phyloP scores from a whole-genome alignment of 2,888 invertebrate species.

The Caenorhabditis plicata region DNA sequence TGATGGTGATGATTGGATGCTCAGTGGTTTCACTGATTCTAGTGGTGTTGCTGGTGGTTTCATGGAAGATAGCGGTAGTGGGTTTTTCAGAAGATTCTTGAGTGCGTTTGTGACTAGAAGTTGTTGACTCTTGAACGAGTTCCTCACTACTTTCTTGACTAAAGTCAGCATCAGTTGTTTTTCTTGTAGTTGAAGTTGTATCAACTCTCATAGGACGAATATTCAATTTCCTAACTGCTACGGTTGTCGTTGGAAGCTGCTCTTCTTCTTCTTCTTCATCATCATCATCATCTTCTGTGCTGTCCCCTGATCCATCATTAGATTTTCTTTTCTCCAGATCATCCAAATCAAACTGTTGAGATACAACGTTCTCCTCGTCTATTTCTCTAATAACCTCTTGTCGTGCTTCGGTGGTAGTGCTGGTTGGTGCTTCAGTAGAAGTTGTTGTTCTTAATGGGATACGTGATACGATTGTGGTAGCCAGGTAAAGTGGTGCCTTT shows the following conservation, averaged over 20 bases:
- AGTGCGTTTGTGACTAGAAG: no score
- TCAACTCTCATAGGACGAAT: not conserved
- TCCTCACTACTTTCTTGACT: no score
- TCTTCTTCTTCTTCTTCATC: slow-evolving; percentile 5
- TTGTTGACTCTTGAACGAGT: no score
- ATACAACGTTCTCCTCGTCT: not conserved
- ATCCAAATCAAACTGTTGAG: not conserved
- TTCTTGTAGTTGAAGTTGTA: not conserved
- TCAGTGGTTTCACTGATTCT: not conserved
- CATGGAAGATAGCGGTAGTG: not conserved
- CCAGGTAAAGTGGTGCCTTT: no score
- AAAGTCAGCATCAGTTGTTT: no score
- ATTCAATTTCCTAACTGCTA: not conserved
- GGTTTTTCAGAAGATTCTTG: not conserved
- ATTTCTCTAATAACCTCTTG: slow-evolving; percentile 5
- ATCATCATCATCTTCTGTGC: not conserved
- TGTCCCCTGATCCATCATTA: not conserved
- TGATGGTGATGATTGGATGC: not conserved
- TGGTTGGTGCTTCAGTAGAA: slow-evolving; percentile 3
- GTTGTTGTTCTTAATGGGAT: slow-evolving; percentile 3
- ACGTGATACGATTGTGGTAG: slow-evolving; percentile 24
- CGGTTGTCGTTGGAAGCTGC: not conserved
- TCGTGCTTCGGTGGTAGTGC: not conserved
- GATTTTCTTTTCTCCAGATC: not conserved
- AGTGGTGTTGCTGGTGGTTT: slow-evolving; percentile 7